phyloP scores from a whole-genome alignment of 2,797 vertebrate species.

The Ambastaia sidthimunki region DNA sequence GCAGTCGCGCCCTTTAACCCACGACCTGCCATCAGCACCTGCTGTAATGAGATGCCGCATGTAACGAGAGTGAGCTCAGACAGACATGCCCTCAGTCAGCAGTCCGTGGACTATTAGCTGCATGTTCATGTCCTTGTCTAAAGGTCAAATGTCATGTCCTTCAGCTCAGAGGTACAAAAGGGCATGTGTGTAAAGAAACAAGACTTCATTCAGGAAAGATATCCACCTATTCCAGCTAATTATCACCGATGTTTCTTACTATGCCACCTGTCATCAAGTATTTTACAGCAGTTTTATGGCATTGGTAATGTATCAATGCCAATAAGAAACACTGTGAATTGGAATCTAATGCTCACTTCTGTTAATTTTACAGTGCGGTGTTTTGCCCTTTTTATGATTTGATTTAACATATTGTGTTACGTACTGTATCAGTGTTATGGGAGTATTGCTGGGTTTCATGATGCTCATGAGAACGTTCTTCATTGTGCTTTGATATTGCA shows the following conservation, averaged over 20 bases:
- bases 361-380: background rate
- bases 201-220: background rate
- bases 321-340: background rate
- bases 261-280: background rate
- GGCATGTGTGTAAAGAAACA: slow-evolving; percentile 1
- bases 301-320: background rate
- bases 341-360: background rate
- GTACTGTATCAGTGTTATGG: no score
- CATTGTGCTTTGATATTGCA: no score
- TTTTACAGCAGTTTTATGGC: background rate
- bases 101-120: slow-evolving; percentile 34
- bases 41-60: slow-evolving; percentile 58
- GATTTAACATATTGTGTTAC: no score
- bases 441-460: no score
- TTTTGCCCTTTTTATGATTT: no score
- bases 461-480: no score
- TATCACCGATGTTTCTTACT: background rate
- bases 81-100: slow-evolving; percentile 46
- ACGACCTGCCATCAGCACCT: background rate
- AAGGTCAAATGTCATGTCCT: slow-evolving; percentile 55
- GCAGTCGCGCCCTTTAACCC: background rate
- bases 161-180: slow-evolving; percentile 22
- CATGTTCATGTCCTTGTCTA: background rate
- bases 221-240: background rate
- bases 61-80: slow-evolving; percentile 15